Conservation (phyloP, 2,888 invertebrate genomes). For the Drosophila leonis region DNA sequence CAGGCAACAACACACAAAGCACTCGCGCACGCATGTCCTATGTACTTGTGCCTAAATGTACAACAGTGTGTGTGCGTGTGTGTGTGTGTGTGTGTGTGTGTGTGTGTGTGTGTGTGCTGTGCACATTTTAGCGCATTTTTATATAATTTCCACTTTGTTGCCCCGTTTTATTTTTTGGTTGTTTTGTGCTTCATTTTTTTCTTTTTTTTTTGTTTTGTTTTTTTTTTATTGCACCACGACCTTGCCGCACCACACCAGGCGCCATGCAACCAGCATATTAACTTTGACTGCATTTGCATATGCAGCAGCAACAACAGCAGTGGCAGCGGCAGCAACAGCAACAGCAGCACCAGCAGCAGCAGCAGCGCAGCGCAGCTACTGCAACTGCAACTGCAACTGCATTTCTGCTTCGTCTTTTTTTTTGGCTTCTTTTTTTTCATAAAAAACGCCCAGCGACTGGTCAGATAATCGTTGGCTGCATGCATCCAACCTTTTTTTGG, state of each 20-base stretch:
- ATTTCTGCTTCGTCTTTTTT: constrained; percentile 29
- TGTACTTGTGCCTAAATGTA: constrained; percentile 27
- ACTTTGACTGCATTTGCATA: constrained; percentile 47
- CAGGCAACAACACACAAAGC: constrained; percentile 56
- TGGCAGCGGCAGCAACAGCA: constrained; percentile 21
- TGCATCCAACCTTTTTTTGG: constrained; percentile 51
- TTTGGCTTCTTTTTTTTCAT: constrained; percentile 32
- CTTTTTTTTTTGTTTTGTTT: constrained; percentile 39
- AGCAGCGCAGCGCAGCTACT: constrained; percentile 11
- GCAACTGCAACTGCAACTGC: constrained; percentile 26
- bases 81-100: constrained; percentile 1
- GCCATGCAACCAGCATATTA: constrained; percentile 61
- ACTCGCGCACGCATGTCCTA: constrained; percentile 15
- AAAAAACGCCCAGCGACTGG: constrained; percentile 72
- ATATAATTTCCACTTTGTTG: constrained; percentile 79
- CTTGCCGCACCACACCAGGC: constrained; percentile 70
- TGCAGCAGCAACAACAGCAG: constrained; percentile 30
- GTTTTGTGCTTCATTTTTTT: constrained; percentile 59
- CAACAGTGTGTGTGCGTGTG: constrained; percentile 4
- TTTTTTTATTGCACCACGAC: constrained; percentile 62
- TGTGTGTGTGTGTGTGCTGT: constrained; percentile 34
- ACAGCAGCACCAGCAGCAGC: constrained; percentile 28
- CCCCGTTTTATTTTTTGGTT: constrained; percentile 71
- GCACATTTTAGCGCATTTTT: constrained; percentile 80
- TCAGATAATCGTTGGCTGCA: constrained; percentile 44